Evolutionary conservation across 2,113 vertebrate genomes (phyloP).

Genomic region (Chrysochloris asiatica): DNA sequence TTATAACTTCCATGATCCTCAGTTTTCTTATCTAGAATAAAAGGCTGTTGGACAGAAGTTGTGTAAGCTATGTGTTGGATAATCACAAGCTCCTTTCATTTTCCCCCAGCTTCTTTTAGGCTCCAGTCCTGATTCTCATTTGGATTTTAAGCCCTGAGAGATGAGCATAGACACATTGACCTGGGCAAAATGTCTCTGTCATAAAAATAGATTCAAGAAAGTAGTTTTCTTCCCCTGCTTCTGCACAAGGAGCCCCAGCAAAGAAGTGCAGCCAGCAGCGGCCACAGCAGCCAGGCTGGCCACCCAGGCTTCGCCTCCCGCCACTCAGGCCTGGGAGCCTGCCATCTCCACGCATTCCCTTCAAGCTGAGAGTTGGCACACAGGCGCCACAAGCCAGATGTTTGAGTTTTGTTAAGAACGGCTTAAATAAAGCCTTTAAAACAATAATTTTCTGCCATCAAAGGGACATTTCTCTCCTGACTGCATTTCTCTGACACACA

Average conservation of each 20-base stretch:
- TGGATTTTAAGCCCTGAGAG: neutral
- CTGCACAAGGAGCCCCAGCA: neutral
- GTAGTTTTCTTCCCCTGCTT: neutral
- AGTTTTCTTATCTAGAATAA: neutral
- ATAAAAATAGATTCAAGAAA: neutral
- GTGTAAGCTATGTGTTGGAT: neutral
- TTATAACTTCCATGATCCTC: neutral
- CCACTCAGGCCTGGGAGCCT: neutral
- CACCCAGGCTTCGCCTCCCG: neutral
- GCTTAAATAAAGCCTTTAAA: slow-evolving; percentile 74
- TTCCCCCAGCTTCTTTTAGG: neutral
- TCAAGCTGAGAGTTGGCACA: slow-evolving; percentile 64
- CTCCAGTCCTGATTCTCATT: neutral
- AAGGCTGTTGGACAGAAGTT: no score
- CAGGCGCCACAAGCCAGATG: slow-evolving; percentile 52
- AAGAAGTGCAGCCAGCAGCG: neutral
- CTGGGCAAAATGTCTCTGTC: neutral
- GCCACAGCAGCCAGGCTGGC: neutral
- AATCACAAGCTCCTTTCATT: neutral
- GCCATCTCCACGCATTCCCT: neutral
- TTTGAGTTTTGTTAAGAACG: slow-evolving; percentile 62
- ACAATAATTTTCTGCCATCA: slow-evolving; percentile 65
- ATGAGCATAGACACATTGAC: neutral
- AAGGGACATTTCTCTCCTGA: slow-evolving; percentile 57
- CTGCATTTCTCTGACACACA: slow-evolving; percentile 51